phyloP scores from a whole-genome alignment of 2,113 vertebrate species.

The Tupaia tana region DNA sequence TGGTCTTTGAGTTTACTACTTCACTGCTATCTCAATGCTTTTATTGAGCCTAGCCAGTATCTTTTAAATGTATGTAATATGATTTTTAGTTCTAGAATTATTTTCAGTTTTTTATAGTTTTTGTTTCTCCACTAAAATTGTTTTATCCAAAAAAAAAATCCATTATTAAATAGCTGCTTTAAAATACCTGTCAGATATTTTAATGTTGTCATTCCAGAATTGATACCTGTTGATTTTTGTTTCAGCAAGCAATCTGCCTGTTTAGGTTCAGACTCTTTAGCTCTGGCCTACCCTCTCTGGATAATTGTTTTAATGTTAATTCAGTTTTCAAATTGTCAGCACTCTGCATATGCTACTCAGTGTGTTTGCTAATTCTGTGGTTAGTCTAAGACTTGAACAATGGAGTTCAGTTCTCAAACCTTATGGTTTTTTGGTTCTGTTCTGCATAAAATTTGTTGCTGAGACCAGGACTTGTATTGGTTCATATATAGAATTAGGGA shows the following conservation, averaged over 20 bases:
- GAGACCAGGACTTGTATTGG: neutral
- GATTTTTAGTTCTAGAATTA: slow-evolving; percentile 1
- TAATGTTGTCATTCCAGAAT: neutral
- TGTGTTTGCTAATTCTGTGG: neutral
- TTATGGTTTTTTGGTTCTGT: neutral
- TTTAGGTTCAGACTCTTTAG: neutral
- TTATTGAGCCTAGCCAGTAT: neutral
- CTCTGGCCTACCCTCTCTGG: neutral
- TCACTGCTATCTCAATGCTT: neutral
- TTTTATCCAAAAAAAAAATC: neutral
- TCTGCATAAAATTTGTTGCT: neutral
- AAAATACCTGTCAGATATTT: slow-evolving; percentile 26
- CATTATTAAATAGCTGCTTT: neutral
- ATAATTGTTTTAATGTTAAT: neutral
- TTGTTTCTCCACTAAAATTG: neutral
- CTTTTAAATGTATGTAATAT: neutral
- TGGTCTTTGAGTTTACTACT: neutral
- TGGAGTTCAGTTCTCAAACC: neutral
- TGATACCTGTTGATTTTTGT: neutral
- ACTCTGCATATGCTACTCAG: neutral
- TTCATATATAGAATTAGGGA: slow-evolving; percentile 2
- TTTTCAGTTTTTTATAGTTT: slow-evolving; percentile 32
- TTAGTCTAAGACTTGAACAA: neutral
- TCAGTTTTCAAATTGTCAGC: slow-evolving; percentile 17
- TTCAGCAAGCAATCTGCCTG: neutral